Conservation (phyloP, 2,888 invertebrate species). For the Atrina japonica region DNA sequence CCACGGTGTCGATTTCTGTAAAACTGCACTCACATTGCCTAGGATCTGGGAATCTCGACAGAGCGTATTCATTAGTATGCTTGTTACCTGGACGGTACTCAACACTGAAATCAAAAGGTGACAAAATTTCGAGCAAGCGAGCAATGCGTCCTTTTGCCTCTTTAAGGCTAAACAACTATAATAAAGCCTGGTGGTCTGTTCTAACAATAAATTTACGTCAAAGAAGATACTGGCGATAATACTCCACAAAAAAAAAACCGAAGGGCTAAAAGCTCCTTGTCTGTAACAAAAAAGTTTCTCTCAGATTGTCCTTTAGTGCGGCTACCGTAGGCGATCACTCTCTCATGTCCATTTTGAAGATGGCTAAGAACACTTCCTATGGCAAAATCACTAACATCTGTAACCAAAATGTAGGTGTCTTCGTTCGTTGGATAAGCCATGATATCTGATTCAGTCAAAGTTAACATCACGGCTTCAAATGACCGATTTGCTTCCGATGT, state of each 20-base stretch:
- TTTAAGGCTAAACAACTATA: constrained; percentile 33
- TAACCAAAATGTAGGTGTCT: constrained; percentile 41
- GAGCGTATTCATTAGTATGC: constrained; percentile 47
- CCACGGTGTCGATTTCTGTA: constrained; percentile 9
- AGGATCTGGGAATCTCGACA: constrained; percentile 42
- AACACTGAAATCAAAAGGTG: constrained; percentile 41
- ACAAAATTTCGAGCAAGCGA: constrained; percentile 42
- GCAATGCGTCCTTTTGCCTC: constrained; percentile 37
- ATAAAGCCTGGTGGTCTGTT: constrained; percentile 34
- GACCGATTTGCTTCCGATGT: constrained; percentile 28
- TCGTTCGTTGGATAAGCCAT: constrained; percentile 38
- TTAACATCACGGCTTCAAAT: constrained; percentile 31
- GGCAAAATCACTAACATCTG: constrained; percentile 43
- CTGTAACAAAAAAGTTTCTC: constrained; percentile 35
- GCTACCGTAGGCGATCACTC: constrained; percentile 39
- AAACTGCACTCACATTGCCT: constrained; percentile 34
- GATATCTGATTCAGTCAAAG: constrained; percentile 29
- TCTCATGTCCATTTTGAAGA: constrained; percentile 32
- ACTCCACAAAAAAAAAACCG: constrained; percentile 36
- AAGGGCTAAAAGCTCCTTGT: constrained; percentile 36
- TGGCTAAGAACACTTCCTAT: constrained; percentile 49
- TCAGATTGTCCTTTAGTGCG: constrained; percentile 32
- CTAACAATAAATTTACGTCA: constrained; percentile 24
- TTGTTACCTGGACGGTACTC: constrained; percentile 44
- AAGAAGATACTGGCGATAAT: constrained; percentile 34